Evolutionary conservation across 2,113 vertebrate genomes (phyloP).

Genomic region (Oostethus manadensis): DNA sequence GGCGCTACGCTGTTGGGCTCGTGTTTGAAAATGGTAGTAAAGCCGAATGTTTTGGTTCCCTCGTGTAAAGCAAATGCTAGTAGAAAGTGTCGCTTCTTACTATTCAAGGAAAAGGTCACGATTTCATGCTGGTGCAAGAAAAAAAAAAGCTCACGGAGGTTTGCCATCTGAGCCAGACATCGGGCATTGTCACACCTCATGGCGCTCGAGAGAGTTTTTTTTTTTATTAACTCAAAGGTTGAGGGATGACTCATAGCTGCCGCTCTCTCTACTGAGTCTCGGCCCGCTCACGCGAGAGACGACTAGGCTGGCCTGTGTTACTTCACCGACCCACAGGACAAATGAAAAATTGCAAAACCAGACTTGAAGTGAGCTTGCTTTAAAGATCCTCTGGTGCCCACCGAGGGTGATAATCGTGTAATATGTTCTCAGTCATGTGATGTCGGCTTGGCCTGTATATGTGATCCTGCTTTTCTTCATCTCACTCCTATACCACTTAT

Average conservation of each 20-base stretch:
- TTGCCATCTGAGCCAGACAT: slow-evolving; percentile 48
- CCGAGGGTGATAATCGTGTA: slow-evolving; percentile 22
- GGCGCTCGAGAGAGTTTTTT: slow-evolving; percentile 24
- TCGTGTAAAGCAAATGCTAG: too few species aligned
- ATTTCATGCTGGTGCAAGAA: background rate
- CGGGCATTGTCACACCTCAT: slow-evolving; percentile 47
- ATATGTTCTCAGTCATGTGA: slow-evolving; percentile 19
- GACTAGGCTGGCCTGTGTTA: slow-evolving; percentile 24
- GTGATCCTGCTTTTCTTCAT: background rate
- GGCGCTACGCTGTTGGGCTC: too few species aligned
- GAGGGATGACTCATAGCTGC: slow-evolving; percentile 44
- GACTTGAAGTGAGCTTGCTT: background rate
- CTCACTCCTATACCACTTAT: background rate
- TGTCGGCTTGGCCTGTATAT: slow-evolving; percentile 3
- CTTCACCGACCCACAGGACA: slow-evolving; percentile 1
- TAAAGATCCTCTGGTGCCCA: slow-evolving; percentile 9
- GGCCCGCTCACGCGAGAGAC: slow-evolving; percentile 26
- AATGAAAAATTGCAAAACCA: slow-evolving; percentile 9
- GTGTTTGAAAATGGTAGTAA: too few species aligned
- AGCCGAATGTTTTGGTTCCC: too few species aligned
- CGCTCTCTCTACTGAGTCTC: slow-evolving; percentile 26
- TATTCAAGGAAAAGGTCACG: background rate
- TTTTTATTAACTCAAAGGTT: slow-evolving; percentile 42
- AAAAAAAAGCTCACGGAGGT: background rate
- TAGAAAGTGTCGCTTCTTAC: background rate